Base-by-base conservation (phyloP, 92 coral and sea anemone species). In the Blastomussa wellsi region DNA sequence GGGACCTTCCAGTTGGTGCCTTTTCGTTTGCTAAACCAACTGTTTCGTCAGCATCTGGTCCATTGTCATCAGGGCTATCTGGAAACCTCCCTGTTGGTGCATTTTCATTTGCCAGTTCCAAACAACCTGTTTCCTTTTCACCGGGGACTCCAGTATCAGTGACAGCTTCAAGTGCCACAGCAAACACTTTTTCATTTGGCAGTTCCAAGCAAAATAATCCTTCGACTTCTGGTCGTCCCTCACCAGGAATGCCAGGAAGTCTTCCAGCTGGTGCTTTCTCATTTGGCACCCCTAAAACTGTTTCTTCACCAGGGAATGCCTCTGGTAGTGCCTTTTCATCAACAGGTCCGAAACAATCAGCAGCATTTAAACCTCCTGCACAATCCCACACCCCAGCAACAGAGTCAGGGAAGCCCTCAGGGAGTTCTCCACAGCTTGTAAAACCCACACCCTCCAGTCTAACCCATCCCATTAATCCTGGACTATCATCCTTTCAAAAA, bases 371-470 rank as follows among this genome's bases (percentile, higher is more conserved):
- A 52, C 68, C 29, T 82, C 17, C 86, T 12, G 9, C 29, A 1
- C 47, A 36, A 17, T 20, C 77, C 13, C 52, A 70, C 35, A 10
- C n/a, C 31, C 57, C 68, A 53, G 70, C 78, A 24, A 29, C 80
- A 74, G 60, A 74, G 39, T 83, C 49, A 31, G 60, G 11, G 51
- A 42, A 64, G 33, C 80, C 87, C 16, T 11, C 35, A 41, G 62
- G 57, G 0, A 37, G 44, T 70, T 22, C 33, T 16, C 62, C 80
- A n/a, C 72, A 60, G 42, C 51, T 83, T 39, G 48, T 83, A 11
- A 83, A 83, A 66, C 87, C 87, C 22, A 74, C 73, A 29, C 81
- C 87, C 28, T 60, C 48, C 5, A 62, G 44, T 83, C 80, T 74
- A 28, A 5, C 62, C 7, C 80, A 83, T 62, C 36, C 68, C 36